Evolutionary conservation across 2,888 invertebrate genomes (phyloP), one percentile per base, ranked within the genome.

Genomic region (Amphimallon solstitiale): DNA sequence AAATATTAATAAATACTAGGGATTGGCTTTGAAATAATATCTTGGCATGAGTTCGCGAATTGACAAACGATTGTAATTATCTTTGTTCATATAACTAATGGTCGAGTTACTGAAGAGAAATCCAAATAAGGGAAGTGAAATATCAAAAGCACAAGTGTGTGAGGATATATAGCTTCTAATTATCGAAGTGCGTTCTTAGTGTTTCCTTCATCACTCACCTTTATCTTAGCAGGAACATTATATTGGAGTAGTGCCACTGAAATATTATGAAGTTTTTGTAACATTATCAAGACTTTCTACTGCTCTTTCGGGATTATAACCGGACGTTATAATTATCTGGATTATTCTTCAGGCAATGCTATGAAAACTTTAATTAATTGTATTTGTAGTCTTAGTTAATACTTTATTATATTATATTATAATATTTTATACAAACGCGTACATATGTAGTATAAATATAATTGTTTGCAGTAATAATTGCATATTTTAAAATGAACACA

Each of bases 111-210:
- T 70, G 70, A 68, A 67, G 68, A 70, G 69, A 70, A 71, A 72
- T 70, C 72, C 70, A 71, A 73, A 73, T 73, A 70, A 71, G 52
- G 56, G 70, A n/a, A 63, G 68, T 67, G 70, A 59, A 40, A 45
- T 59, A 59, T 59, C 56, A 59, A 59, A 59, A 59, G 45, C 56
- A 59, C 73, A 67, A 71, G 70, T 71, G 70, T 71, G 70, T 67
- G 69, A 64, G 69, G 69, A 73, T 70, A 71, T 71, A 73, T 71
- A 69, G 70, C 68, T 72, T 72, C 69, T 73, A 72, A 74, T 74
- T 74, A 74, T 70, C 72, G 70, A 68, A 65, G 74, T 71, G 68
- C 70, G 71, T 69, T 72, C 70, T 71, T 63, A 52, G 67, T 49
- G 69, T 68, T 69, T 71, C 65, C 71, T 71, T 71, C 71, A 71